Conservation (phyloP, 2,888 invertebrate genomes). For the Andrena bicolor region DNA sequence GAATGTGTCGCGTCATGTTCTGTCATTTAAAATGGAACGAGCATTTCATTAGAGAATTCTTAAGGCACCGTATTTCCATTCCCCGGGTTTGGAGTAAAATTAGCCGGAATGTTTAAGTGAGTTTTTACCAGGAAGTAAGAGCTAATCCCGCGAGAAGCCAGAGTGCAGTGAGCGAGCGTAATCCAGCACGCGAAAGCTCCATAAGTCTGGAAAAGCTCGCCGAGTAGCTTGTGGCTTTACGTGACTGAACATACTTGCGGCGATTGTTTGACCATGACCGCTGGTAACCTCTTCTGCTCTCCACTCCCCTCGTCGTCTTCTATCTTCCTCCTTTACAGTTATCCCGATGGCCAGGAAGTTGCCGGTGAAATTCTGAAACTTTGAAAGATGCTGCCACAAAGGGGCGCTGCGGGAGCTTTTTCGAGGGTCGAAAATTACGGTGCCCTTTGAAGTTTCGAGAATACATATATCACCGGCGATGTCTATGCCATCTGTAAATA, state of each 20-base stretch:
- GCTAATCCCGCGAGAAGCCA: constrained; percentile 52
- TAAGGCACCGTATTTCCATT: not conserved
- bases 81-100: not conserved
- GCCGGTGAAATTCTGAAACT: not conserved
- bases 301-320: constrained; percentile 3
- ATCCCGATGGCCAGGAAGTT: not conserved
- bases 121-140: constrained; percentile 16
- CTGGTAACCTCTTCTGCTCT: constrained; percentile 47
- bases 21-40: no score
- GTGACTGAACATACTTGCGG: constrained; percentile 51
- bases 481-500: not conserved
- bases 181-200: constrained; percentile 47
- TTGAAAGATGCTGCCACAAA: not conserved
- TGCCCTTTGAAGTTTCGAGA: constrained; percentile 5
- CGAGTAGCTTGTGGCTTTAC: constrained; percentile 39
- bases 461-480: constrained; percentile 1
- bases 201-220: constrained; percentile 54
- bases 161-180: constrained; percentile 16
- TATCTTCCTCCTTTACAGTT: constrained; percentile 1
- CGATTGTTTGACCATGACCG: constrained; percentile 62
- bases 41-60: no score
- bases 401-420: constrained; percentile 6
- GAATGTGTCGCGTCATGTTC: no score
- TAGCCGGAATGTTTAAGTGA: not conserved
- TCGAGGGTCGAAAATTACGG: constrained; percentile 21